Base-by-base conservation (phyloP, 2,888 invertebrate genomes). In the Oligia latruncula region DNA sequence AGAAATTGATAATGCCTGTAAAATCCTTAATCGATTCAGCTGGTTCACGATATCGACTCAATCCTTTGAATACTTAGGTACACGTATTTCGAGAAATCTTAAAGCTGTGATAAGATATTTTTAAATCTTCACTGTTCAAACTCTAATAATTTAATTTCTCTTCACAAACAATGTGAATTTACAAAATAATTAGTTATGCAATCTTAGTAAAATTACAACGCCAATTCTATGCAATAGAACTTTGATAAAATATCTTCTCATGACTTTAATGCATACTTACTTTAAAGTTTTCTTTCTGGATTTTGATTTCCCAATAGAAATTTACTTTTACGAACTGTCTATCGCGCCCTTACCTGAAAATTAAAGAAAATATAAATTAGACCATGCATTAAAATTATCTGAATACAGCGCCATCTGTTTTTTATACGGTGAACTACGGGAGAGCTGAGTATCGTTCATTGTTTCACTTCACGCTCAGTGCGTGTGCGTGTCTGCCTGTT, bases 321-420 rank as follows among this genome's bases (percentile, higher is more conserved):
- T 55, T 23, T 43, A 29, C 23, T 13, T 52, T 73, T 64, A 8
- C 17, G 4, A 40, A 35, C 2, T 6, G 8, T 49, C 13, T 68
- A 3, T 20, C 46, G 8, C 5, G 20, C 0, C 4, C 29, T 86
- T 92, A 92, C 92, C 92, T 91, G 89, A 75, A 91, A 92, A 86
- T 74, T 70, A 82, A 85, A 81, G 65, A 79, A 87, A 83, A 78
- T 20, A 70, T 9, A n/a, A 55, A 52, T 65, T 29, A 75, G 17
- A 0, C 0, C 0, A 11, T 4, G 1, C 1, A 13, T 1, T 0
- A 67, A 1, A 13, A 77, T 23, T 17, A 83, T 46, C 72, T 75
- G 0, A 78, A 40, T 71, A 80, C 66, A 89, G 72, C 92, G 93
- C 92, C 93, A 92, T 91, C 93, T 93, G n/a, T 88, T 68, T 17